Conservation (phyloP, 1,140 invertebrate species). For the Nymphalis io region DNA sequence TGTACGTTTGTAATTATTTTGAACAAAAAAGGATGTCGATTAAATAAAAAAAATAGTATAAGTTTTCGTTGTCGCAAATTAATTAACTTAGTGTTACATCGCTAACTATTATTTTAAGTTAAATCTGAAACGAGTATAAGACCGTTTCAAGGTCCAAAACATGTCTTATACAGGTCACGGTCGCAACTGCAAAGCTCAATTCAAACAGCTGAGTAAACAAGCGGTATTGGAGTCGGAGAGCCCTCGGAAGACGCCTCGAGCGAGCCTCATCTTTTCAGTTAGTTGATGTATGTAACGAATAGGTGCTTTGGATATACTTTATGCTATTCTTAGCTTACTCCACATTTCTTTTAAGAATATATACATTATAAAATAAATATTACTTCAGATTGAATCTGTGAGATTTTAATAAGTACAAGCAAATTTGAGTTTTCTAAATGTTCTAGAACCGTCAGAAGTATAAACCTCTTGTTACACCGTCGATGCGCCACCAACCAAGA, state of each 20-base stretch:
- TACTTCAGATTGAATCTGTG: too few species aligned
- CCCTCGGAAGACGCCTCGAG: constrained; percentile 28
- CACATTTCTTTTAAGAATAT: background rate
- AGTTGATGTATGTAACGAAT: constrained; percentile 19
- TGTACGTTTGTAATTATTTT: too few species aligned
- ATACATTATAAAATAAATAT: background rate
- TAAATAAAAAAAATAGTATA: too few species aligned
- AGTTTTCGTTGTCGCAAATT: too few species aligned
- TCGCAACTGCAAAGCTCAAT: constrained; percentile 31
- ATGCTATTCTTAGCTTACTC: constrained; percentile 16
- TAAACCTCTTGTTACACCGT: too few species aligned
- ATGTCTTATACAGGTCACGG: constrained; percentile 32
- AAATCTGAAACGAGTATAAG: constrained; percentile 4
- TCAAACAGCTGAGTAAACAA: constrained; percentile 38
- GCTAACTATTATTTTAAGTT: background rate
- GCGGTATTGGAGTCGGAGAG: constrained; percentile 35
- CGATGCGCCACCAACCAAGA: too few species aligned
- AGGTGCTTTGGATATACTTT: constrained; percentile 22
- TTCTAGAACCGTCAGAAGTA: too few species aligned
- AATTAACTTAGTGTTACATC: background rate
- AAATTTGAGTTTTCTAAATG: too few species aligned
- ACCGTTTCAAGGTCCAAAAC: constrained; percentile 20
- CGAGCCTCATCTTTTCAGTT: constrained; percentile 23
- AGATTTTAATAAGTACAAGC: too few species aligned
- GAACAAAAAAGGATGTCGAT: too few species aligned